Conservation (phyloP, 2,888 invertebrate species). For the Invenusta paracnida region DNA sequence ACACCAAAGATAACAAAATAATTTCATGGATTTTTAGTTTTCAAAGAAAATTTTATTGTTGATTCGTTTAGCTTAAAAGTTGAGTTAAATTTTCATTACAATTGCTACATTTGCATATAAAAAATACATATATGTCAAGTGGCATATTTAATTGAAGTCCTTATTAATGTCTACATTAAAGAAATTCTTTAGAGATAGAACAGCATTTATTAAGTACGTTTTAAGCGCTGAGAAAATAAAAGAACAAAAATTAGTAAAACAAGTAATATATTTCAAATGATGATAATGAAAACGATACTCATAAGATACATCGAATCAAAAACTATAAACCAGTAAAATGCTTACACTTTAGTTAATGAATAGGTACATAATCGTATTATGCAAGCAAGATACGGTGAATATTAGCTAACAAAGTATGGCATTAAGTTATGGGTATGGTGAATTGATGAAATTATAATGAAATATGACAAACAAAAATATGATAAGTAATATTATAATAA, state of each 20-base stretch:
- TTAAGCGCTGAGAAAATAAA: too few species aligned
- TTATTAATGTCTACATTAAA: too few species aligned
- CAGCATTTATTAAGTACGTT: too few species aligned
- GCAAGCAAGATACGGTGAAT: constrained; percentile 23
- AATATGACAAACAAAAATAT: constrained; percentile 10
- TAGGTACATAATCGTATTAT: background rate
- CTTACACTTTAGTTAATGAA: background rate
- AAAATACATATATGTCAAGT: too few species aligned
- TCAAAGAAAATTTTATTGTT: too few species aligned
- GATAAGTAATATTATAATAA: background rate
- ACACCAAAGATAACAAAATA: too few species aligned
- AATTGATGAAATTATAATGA: background rate
- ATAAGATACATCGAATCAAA: constrained; percentile 1
- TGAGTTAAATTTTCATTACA: too few species aligned
- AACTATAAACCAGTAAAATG: background rate
- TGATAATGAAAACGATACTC: background rate
- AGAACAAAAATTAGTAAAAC: background rate
- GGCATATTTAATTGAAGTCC: too few species aligned
- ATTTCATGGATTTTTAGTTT: too few species aligned
- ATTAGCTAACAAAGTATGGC: constrained; percentile 10
- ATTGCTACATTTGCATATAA: too few species aligned
- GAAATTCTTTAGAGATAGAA: too few species aligned
- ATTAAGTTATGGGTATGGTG: background rate
- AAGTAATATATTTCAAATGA: constrained; percentile 8
- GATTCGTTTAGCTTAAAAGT: too few species aligned